Base-by-base conservation (phyloP, 2,888 invertebrate genomes). In the Lottia gigantea region DNA sequence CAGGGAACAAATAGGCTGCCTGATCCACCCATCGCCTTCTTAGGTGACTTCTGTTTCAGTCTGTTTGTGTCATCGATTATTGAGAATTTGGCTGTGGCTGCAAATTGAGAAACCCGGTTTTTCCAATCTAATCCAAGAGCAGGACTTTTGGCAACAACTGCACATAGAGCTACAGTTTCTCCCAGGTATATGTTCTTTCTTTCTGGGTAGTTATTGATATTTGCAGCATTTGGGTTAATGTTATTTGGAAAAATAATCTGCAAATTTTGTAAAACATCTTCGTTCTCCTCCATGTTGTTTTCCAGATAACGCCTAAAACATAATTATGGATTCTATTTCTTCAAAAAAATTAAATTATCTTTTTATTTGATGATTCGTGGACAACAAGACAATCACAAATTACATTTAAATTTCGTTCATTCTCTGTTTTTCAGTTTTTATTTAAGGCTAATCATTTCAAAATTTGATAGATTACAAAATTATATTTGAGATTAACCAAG, bases 181-280 rank as follows among this genome's bases (percentile, higher is more conserved):
- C 76, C 76, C 45, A 74, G 31, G 65, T 76, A 76, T 26, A 76
- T 73, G 14, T 68, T 65, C 49, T 63, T 66, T 15, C 66, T 66
- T 12, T 68, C 71, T 1, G 61, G 31, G 46, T 64, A 65, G 65
- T 55, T 64, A 16, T 64, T 64, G 16, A 61, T 65, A 61, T 55
- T 66, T 15, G 25, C 31, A 45, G 65, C 47, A 26, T 46, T 25
- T 6, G 26, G 65, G 16, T 47, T 46, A 26, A 55, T 64, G 46
- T 62, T 63, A 46, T 67, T 63, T 23, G 64, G 67, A 31, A 73
- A 70, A 26, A 45, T 63, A 4, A 73, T 45, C 23, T 65, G 16
- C 19, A 68, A 64, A 66, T 73, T 66, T 63, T 67, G 45, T 26
- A 73, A 70, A 73, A 68, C 73, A 12, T 73, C 73, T 31, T 65